Conservation (phyloP, 2,888 invertebrate species). For the Caenorhabditis wallacei region DNA sequence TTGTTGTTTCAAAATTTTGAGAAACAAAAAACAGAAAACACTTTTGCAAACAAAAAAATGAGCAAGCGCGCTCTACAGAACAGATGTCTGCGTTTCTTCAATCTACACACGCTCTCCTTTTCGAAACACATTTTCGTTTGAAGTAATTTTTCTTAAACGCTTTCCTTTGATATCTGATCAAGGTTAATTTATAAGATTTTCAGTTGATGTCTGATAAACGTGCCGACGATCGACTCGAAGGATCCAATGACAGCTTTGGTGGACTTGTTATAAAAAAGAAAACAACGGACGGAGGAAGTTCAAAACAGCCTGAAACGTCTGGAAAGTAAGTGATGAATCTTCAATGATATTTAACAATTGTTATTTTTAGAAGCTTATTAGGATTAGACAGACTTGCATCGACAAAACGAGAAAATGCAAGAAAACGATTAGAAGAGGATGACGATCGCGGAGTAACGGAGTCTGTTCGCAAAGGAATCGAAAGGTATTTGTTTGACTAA, state of each 20-base stretch:
- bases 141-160: not conserved
- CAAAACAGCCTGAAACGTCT: constrained; percentile 7
- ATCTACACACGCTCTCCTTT: not conserved
- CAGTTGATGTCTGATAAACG: constrained; percentile 49
- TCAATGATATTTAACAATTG: not conserved
- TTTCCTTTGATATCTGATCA: too few species aligned
- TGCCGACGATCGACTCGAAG: constrained; percentile 76
- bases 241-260: constrained; percentile 66
- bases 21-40: constrained; percentile 20
- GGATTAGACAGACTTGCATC: constrained; percentile 84
- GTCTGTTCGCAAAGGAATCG: constrained; percentile 75
- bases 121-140: constrained; percentile 3
- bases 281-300: constrained; percentile 13
- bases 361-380: constrained; percentile 83
- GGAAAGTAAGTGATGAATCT: constrained; percentile 62
- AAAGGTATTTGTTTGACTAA: constrained; percentile 55
- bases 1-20: not conserved
- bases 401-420: constrained; percentile 79
- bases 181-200: too few species aligned
- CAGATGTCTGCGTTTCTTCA: constrained; percentile 23
- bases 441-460: constrained; percentile 75
- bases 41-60: constrained; percentile 3
- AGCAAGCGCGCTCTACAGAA: constrained; percentile 30
- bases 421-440: constrained; percentile 67
- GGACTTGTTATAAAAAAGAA: constrained; percentile 70